phyloP scores from a whole-genome alignment of 2,888 invertebrate genomes.

The Peribatodes rhomboidaria region DNA sequence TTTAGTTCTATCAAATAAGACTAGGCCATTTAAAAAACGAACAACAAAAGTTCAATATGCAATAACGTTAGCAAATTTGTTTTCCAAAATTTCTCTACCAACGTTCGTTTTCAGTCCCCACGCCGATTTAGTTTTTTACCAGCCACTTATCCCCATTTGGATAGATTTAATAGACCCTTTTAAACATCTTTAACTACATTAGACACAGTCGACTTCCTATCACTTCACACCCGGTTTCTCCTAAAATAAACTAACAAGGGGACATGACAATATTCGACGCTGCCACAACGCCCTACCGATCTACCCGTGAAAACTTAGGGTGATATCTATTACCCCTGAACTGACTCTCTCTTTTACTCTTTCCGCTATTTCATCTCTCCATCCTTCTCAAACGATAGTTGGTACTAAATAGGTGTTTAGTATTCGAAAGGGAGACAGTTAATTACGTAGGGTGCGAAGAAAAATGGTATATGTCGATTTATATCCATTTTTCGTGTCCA shows the following conservation, averaged over 20 bases:
- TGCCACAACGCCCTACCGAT: slow-evolving; percentile 67
- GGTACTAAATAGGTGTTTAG: slow-evolving; percentile 85
- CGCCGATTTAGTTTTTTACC: slow-evolving; percentile 30
- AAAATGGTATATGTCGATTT: slow-evolving; percentile 68
- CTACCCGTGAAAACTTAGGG: slow-evolving; percentile 73
- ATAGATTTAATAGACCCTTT: slow-evolving; percentile 37
- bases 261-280: slow-evolving; percentile 55
- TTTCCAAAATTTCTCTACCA: not conserved
- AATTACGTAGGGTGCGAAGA: slow-evolving; percentile 82
- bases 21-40: too few relatives aligned
- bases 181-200: slow-evolving; percentile 54
- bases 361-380: slow-evolving; percentile 16
- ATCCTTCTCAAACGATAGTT: slow-evolving; percentile 68
- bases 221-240: slow-evolving; percentile 74
- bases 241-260: slow-evolving; percentile 65
- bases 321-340: slow-evolving; percentile 62
- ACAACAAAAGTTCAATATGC: too few relatives aligned
- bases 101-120: slow-evolving; percentile 12
- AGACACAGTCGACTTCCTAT: slow-evolving; percentile 72
- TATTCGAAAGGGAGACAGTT: slow-evolving; percentile 84
- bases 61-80: not conserved
- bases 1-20: too few relatives aligned
- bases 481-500: slow-evolving; percentile 30
- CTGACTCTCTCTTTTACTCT: slow-evolving; percentile 59
- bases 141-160: slow-evolving; percentile 36